Base-by-base conservation (phyloP, 1,140 invertebrate genomes). In the Thrips palmi region DNA sequence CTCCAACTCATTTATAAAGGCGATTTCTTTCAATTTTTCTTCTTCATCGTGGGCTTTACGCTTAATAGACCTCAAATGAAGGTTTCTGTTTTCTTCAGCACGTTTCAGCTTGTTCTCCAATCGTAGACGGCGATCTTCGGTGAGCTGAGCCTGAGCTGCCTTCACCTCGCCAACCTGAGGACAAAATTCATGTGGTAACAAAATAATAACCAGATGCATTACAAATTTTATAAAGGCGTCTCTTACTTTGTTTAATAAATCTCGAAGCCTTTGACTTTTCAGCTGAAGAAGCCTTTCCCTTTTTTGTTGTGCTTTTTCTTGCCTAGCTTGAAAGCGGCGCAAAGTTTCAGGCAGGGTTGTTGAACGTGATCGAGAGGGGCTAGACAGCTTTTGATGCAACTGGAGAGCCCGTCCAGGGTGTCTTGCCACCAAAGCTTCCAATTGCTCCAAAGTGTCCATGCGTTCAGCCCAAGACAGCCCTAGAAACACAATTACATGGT, bases 11-110 rank as follows among this genome's bases (percentile, higher is more conserved):
- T 96, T 96, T 37, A 97, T 97, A 56, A 97, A 97, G 20, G 88
- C 89, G 42, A 97, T 96, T 65, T 97, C 92, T 48, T 88, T 85
- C 0, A 91, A 64, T 59, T 97, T 97, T 29, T 89, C 86, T 46
- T 96, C 91, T 58, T 97, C 92, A 49, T 97, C 92, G 48, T 96
- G 89, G 2, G 92, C 92, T 58, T 97, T 97, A 39, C 77, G 71
- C 2, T 92, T 77, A 45, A 92, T 87, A 42, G 80, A 77, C 49
- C 78, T 61, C 19, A 84, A 54, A 54, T 77, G 67, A 47, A 79
- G 67, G 36, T 82, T 78, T 15, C 92, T 65, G 52, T 94, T 96
- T 51, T 92, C 86, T 37, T 88, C 86, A 1, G 92, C 92, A 45
- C 80, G 70, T 49, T 85, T 77, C 36, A 96, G 60, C 47, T 85